phyloP scores from a whole-genome alignment of 2,888 invertebrate species.

The Piscicola geometra region DNA sequence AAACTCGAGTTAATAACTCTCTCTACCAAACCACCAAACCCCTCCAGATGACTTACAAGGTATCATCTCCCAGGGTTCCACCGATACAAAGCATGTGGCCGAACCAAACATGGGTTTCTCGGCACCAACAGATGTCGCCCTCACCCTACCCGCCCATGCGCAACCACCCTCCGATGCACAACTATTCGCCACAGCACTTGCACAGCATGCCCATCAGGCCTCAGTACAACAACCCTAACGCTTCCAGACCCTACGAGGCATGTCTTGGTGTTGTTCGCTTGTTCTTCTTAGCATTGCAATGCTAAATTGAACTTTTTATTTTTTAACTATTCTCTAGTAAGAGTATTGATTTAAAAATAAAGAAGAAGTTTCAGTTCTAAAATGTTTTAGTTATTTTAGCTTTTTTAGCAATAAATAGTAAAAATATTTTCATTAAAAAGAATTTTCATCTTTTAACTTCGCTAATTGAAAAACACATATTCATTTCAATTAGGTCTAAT shows the following conservation, averaged over 20 bases:
- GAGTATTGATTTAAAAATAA: no score
- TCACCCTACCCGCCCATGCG: not conserved
- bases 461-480: no score
- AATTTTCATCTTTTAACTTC: no score
- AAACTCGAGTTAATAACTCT: no score
- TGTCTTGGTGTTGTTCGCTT: not conserved
- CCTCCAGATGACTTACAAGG: constrained; percentile 20
- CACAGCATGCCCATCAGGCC: constrained; percentile 14
- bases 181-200: constrained; percentile 23
- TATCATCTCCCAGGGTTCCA: not conserved
- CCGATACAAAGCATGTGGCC: constrained; percentile 22
- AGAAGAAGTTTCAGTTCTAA: no score
- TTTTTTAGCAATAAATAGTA: no score
- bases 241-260: constrained; percentile 15
- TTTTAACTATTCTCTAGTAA: no score
- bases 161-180: constrained; percentile 18
- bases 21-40: not conserved
- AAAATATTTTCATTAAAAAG: no score
- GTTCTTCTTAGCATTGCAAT: no score
- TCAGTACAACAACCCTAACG: constrained; percentile 19
- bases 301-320: no score
- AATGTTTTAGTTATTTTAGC: no score
- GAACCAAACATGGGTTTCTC: not conserved
- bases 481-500: no score
- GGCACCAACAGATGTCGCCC: constrained; percentile 25